phyloP scores from a whole-genome alignment of 2,888 invertebrate species.

The Uloborus plumipes region DNA sequence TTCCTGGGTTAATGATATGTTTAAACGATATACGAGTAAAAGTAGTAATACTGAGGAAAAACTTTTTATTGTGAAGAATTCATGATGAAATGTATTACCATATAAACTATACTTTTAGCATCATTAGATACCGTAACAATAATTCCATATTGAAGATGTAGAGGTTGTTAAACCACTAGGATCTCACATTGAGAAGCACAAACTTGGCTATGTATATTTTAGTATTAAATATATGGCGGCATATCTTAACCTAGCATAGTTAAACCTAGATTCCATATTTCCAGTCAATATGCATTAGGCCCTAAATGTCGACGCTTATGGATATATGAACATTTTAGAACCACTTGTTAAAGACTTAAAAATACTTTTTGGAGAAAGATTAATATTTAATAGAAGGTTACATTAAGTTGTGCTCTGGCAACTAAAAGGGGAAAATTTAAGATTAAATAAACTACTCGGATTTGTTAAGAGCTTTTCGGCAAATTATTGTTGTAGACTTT shows the following conservation, averaged over 20 bases:
- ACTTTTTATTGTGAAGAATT: no score
- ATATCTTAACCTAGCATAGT: conserved; percentile 15
- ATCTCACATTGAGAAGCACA: conserved; percentile 20
- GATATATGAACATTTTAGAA: conserved; percentile 22
- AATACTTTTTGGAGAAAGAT: conserved; percentile 5
- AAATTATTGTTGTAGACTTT: conserved; percentile 1
- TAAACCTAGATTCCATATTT: conserved; percentile 10
- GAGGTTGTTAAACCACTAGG: conserved; percentile 12
- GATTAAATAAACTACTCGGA: not conserved
- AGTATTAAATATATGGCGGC: conserved; percentile 21
- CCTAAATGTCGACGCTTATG: conserved; percentile 9
- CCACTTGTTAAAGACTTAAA: conserved; percentile 21
- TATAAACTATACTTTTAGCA: no score
- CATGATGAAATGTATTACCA: no score
- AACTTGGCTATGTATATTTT: conserved; percentile 21
- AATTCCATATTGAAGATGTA: no score
- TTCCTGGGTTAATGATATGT: no score
- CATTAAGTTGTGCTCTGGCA: conserved; percentile 1
- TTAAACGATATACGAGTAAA: no score
- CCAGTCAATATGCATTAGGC: conserved; percentile 16
- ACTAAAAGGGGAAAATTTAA: not conserved
- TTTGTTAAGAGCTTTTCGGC: not conserved
- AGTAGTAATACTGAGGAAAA: no score
- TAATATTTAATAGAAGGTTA: not conserved
- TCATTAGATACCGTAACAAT: no score